A percentile compares a stretch with the other conserved stretches of the same genome.
phyloP scores from a whole-genome alignment of 2,113 vertebrate genomes.

The Pholis gunnellus region DNA sequence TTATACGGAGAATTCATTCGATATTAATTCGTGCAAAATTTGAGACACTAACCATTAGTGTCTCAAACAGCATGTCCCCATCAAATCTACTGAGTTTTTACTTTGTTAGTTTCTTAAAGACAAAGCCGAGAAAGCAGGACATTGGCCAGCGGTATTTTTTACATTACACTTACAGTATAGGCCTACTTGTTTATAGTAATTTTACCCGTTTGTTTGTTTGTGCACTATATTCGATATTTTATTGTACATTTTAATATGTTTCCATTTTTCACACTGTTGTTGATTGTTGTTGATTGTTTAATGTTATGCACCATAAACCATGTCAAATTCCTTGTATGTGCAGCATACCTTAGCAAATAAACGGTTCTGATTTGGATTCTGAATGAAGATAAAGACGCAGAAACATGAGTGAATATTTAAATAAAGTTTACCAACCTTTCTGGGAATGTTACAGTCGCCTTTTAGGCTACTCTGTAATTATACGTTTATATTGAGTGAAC shows the following conservation, averaged over 20 bases:
- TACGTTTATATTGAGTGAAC: not conserved
- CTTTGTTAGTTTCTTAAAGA: not conserved
- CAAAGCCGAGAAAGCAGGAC: not conserved
- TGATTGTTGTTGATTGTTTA: no score
- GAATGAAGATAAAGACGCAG: not conserved
- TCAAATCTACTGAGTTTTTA: not conserved
- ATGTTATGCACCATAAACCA: no score
- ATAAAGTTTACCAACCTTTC: not conserved
- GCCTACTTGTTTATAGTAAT: no score
- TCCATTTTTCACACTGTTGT: no score
- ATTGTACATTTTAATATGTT: no score
- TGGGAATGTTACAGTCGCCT: accelerated
- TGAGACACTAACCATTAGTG: no score
- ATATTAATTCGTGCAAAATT: not conserved
- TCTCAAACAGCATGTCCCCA: not conserved
- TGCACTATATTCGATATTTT: no score
- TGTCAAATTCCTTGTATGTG: no score
- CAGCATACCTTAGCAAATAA: no score
- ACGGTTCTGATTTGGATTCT: no score
- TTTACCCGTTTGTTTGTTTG: no score
- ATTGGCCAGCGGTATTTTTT: not conserved
- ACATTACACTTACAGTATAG: no score
- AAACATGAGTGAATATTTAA: not conserved
- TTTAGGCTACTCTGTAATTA: not conserved
- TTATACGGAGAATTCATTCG: not conserved